Evolutionary conservation across 2,888 invertebrate genomes (phyloP).

Genomic region (Cataglyphis albicans): DNA sequence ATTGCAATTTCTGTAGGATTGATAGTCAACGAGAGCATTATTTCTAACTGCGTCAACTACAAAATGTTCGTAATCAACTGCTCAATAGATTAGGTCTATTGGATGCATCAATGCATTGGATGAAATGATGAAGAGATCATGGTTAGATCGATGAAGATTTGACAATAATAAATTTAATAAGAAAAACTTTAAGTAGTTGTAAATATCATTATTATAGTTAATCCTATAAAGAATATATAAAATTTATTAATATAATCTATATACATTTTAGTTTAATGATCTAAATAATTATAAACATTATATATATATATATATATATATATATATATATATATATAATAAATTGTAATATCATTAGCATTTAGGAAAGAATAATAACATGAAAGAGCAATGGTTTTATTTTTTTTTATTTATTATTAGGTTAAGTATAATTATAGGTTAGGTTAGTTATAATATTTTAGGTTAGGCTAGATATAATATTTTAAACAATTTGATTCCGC

Average conservation of each 20-base stretch:
- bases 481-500: no score
- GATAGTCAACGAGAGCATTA: conserved; percentile 68
- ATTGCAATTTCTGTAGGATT: conserved; percentile 68
- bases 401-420: not conserved
- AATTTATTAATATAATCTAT: conserved; percentile 28
- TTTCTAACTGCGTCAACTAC: conserved; percentile 69
- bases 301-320: no score
- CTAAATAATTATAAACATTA: not conserved
- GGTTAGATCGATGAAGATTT: conserved; percentile 51
- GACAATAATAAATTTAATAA: not conserved
- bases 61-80: conserved; percentile 72
- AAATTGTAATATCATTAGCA: not conserved
- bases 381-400: not conserved
- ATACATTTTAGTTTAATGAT: not conserved
- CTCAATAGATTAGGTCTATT: conserved; percentile 61
- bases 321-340: not conserved
- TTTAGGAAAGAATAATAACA: not conserved
- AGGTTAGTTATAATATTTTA: no score
- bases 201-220: conserved; percentile 58
- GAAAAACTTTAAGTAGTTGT: conserved; percentile 41
- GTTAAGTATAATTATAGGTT: no score
- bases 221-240: conserved; percentile 28
- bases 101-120: conserved; percentile 40
- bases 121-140: conserved; percentile 64
- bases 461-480: no score